Conservation (phyloP, 2,113 vertebrate species). For the Ancistrus triradiatus region DNA sequence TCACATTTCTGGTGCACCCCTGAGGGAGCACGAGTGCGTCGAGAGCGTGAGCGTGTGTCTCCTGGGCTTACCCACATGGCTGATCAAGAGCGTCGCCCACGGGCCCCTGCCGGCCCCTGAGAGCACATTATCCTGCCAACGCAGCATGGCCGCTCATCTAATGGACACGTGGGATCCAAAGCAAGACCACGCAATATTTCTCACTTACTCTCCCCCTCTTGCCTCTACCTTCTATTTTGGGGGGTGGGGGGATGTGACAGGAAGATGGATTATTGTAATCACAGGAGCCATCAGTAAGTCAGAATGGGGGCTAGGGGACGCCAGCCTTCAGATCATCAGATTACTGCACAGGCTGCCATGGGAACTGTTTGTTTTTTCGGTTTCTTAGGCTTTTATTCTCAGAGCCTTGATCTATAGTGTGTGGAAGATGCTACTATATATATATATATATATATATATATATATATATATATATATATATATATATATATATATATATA, state of each 20-base stretch:
- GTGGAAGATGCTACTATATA: slow-evolving; percentile 45
- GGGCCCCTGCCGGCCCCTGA: slow-evolving; percentile 7
- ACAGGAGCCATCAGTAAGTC: slow-evolving; percentile 70
- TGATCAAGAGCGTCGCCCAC: slow-evolving; percentile 49
- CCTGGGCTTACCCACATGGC: slow-evolving; percentile 56
- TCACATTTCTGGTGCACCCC: no score
- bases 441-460: background rate
- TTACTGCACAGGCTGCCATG: slow-evolving; percentile 64
- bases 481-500: slow-evolving; percentile 12
- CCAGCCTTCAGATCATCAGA: slow-evolving; percentile 72
- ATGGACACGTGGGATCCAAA: slow-evolving; percentile 59
- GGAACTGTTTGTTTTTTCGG: slow-evolving; percentile 53
- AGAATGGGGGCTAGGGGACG: slow-evolving; percentile 61
- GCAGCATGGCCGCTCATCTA: slow-evolving; percentile 61
- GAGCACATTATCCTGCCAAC: slow-evolving; percentile 44
- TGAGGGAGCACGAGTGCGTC: no score
- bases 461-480: background rate
- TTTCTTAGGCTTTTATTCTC: slow-evolving; percentile 56
- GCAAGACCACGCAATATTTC: slow-evolving; percentile 60
- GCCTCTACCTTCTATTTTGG: background rate
- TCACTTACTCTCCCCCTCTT: slow-evolving; percentile 49
- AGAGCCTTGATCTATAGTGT: slow-evolving; percentile 52
- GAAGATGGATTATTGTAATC: slow-evolving; percentile 76
- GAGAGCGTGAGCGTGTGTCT: no score
- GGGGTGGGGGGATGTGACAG: slow-evolving; percentile 58